Evolutionary conservation across 1,140 invertebrate genomes (phyloP).

Genomic region (Coptotermes formosanus): DNA sequence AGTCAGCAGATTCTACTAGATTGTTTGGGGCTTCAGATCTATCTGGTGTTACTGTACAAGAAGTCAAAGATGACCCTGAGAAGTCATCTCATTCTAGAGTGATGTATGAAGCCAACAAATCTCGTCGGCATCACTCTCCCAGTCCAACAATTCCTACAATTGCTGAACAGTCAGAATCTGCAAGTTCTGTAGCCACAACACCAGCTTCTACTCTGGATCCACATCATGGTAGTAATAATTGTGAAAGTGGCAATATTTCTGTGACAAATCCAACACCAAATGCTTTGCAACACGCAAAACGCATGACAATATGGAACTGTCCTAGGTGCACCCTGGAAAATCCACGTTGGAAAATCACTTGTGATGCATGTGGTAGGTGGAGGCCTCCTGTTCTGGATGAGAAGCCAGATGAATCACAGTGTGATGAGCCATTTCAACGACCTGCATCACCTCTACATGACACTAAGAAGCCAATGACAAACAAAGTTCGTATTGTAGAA

Average conservation of each 20-base stretch:
- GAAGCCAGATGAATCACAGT: slow-evolving; percentile 2
- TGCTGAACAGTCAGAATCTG: slow-evolving; percentile 43
- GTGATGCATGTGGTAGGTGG: slow-evolving; percentile 52
- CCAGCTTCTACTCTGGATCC: slow-evolving; percentile 37
- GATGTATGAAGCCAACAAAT: slow-evolving; percentile 38
- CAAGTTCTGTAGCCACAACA: slow-evolving; percentile 40
- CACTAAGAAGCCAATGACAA: neutral
- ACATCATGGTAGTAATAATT: neutral
- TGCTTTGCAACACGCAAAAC: slow-evolving; percentile 27
- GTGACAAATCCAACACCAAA: neutral
- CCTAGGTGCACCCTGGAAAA: slow-evolving; percentile 56
- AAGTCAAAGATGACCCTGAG: slow-evolving; percentile 38
- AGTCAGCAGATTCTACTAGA: too few species aligned
- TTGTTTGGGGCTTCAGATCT: neutral
- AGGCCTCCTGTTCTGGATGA: slow-evolving; percentile 36
- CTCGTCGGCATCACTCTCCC: slow-evolving; percentile 39
- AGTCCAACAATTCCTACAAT: slow-evolving; percentile 45
- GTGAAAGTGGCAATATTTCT: neutral
- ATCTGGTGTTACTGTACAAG: slow-evolving; percentile 38
- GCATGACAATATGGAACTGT: slow-evolving; percentile 50
- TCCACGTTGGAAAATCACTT: slow-evolving; percentile 55
- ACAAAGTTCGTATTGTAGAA: slow-evolving; percentile 11
- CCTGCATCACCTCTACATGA: neutral
- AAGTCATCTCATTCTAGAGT: slow-evolving; percentile 40
- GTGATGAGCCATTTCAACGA: slow-evolving; percentile 30